Evolutionary conservation across 64 coral and sea anemone genomes (phyloP).

Genomic region (Exaiptasia diaphana): DNA sequence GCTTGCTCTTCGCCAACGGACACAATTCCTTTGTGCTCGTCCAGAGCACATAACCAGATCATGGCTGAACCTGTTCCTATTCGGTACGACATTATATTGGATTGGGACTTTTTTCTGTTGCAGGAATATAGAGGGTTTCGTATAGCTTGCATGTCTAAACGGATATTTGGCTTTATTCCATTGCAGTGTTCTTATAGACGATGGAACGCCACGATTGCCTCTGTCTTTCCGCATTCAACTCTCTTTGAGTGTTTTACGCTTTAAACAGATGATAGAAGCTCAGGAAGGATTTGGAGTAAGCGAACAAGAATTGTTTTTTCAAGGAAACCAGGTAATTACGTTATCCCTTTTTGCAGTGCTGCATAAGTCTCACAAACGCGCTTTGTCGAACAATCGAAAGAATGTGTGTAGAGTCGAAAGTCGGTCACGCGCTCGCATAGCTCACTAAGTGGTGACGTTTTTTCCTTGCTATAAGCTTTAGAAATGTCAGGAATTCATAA

Average conservation of each 20-base stretch:
- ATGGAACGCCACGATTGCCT: conserved; percentile 92
- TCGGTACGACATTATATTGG: background rate
- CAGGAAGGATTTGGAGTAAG: conserved; percentile 94
- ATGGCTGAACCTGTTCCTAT: conserved; percentile 12
- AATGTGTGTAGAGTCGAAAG: background rate
- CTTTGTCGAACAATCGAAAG: background rate
- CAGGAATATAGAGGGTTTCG: background rate
- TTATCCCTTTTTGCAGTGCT: background rate
- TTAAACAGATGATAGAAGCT: conserved; percentile 97
- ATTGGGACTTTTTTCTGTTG: background rate
- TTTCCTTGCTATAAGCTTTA: no score
- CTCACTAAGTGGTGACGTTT: no score
- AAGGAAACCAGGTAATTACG: conserved; percentile 70
- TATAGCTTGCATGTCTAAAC: background rate
- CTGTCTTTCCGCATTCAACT: conserved; percentile 87
- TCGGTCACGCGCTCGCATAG: conserved; percentile 3
- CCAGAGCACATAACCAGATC: background rate
- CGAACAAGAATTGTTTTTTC: conserved; percentile 90
- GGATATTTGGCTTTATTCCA: conserved; percentile 24
- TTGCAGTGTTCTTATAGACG: conserved; percentile 77
- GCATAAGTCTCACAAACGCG: background rate
- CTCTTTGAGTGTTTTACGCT: conserved; percentile 62
- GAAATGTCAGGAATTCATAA: no score
- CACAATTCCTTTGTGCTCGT: background rate
- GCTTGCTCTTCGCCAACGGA: background rate